Conservation (phyloP, 1,140 invertebrate genomes). For the Bilobella aurantiaca region DNA sequence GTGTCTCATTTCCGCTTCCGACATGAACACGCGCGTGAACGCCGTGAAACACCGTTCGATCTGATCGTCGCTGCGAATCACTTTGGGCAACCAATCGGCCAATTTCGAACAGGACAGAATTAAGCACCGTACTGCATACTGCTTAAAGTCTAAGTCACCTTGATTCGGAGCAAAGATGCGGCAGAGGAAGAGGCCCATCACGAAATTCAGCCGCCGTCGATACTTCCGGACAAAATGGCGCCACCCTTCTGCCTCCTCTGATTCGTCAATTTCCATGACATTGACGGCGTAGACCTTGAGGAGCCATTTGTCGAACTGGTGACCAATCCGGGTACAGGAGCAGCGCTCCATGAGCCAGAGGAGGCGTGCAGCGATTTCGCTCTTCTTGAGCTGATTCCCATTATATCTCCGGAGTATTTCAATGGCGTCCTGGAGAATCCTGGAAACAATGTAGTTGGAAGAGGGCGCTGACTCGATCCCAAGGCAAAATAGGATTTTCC, state of each 20-base stretch:
- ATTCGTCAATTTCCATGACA: slow-evolving; percentile 22
- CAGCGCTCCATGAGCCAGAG: slow-evolving; percentile 28
- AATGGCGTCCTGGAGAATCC: slow-evolving; percentile 22
- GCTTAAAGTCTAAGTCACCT: slow-evolving; percentile 25
- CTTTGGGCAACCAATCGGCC: slow-evolving; percentile 27
- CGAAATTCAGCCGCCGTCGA: slow-evolving; percentile 19
- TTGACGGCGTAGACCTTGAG: slow-evolving; percentile 22
- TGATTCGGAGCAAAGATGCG: slow-evolving; percentile 22
- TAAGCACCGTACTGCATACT: slow-evolving; percentile 15
- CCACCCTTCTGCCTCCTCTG: slow-evolving; percentile 26
- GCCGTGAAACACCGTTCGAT: slow-evolving; percentile 30
- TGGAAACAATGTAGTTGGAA: slow-evolving; percentile 10
- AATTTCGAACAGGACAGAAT: slow-evolving; percentile 16
- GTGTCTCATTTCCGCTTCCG: slow-evolving; percentile 12
- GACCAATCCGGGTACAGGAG: slow-evolving; percentile 18
- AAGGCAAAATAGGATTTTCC: slow-evolving; percentile 27
- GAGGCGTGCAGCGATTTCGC: slow-evolving; percentile 13
- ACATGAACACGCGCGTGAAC: slow-evolving; percentile 28
- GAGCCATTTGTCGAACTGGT: slow-evolving; percentile 31
- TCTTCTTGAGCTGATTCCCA: slow-evolving; percentile 20
- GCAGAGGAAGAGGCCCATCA: slow-evolving; percentile 27
- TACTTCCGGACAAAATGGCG: slow-evolving; percentile 27
- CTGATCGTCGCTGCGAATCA: slow-evolving; percentile 24
- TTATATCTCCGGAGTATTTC: slow-evolving; percentile 17
- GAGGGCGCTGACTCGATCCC: slow-evolving; percentile 25